Evolutionary conservation across 2,888 invertebrate genomes (phyloP).

Genomic region (Caenorhabditis sp.): DNA sequence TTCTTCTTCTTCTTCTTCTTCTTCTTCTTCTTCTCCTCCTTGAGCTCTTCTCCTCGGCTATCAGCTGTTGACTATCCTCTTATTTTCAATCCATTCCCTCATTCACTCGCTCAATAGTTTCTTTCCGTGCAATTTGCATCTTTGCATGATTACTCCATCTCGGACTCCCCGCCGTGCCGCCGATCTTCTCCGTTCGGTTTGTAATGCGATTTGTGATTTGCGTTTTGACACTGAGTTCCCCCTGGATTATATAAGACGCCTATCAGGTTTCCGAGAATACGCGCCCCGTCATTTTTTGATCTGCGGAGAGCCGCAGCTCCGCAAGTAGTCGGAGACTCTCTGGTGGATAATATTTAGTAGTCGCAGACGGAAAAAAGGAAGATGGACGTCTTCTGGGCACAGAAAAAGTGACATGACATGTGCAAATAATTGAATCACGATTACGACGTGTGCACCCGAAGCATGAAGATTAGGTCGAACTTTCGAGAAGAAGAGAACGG

Average conservation of each 20-base stretch:
- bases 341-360: conserved; percentile 31
- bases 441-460: neutral
- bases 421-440: neutral
- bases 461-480: no score
- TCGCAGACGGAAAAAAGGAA: no score
- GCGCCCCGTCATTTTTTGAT: conserved; percentile 29
- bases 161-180: conserved; percentile 8
- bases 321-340: no score
- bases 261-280: conserved; percentile 44
- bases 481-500: no score
- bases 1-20: no score
- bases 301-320: neutral
- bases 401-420: neutral
- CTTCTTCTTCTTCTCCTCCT: conserved; percentile 1
- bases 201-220: conserved; percentile 5
- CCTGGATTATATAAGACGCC: neutral
- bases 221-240: conserved; percentile 1
- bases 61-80: conserved; percentile 41
- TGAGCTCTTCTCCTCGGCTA: conserved; percentile 10
- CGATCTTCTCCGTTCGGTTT: conserved; percentile 22
- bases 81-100: neutral
- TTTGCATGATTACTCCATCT: conserved; percentile 2
- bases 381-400: conserved; percentile 10
- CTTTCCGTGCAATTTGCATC: conserved; percentile 39
- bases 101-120: neutral